These are phyloP conservation scores for Cyanistes caeruleus DNA, from an alignment of 2,113 vertebrate genomes.

Conservation along the genomic window DNA sequence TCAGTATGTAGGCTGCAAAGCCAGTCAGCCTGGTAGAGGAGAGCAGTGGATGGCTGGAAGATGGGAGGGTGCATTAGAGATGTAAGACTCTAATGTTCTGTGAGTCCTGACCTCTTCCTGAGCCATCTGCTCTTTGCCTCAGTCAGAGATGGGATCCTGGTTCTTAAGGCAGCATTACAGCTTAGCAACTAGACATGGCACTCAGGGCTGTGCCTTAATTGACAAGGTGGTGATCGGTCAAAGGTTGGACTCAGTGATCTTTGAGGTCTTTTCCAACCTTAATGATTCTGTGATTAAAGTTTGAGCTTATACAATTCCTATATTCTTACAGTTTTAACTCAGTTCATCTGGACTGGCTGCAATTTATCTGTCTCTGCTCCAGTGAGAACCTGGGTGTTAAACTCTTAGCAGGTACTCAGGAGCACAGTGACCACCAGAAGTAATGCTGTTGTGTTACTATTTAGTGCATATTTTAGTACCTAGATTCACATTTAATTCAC, in stretches of 20 bases:
- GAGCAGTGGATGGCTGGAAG: not conserved
- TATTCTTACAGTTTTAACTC: not conserved
- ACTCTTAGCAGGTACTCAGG: not conserved
- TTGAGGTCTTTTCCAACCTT: not conserved
- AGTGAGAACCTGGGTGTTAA: not conserved
- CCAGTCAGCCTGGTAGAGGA: not conserved
- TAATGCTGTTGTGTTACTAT: not conserved
- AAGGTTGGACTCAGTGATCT: not conserved
- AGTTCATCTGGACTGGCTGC: not conserved
- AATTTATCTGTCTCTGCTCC: not conserved
- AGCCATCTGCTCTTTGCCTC: not conserved
- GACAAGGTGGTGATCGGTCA: not conserved
- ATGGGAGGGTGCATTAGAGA: not conserved
- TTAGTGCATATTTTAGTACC: not conserved
- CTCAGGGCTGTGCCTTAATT: not conserved
- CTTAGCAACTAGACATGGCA: not conserved
- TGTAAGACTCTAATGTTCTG: not conserved
- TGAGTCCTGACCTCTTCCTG: not conserved
- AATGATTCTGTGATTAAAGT: not conserved
- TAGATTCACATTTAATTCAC: not conserved
- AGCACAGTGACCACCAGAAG: not conserved
- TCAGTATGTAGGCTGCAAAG: not conserved
- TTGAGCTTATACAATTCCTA: not conserved
- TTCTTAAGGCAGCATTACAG: not conserved
- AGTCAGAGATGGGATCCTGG: not conserved